phyloP scores from a whole-genome alignment of 1,140 invertebrate species.

The Nasonia vitripennis region DNA sequence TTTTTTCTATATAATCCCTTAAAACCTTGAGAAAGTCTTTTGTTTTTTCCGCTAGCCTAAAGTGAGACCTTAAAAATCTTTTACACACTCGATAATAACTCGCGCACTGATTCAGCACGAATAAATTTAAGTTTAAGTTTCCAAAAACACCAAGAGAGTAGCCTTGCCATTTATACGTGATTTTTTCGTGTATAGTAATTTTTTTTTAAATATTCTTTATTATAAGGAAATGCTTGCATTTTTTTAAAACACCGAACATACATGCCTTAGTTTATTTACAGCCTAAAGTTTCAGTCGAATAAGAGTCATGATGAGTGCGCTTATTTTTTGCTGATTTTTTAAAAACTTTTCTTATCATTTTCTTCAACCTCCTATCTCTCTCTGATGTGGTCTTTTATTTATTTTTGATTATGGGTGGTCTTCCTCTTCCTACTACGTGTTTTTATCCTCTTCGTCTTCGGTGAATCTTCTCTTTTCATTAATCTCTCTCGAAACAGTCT shows the following conservation, averaged over 20 bases:
- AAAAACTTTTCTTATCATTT: slow-evolving; percentile 29
- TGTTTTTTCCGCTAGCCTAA: slow-evolving; percentile 33
- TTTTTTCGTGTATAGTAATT: slow-evolving; percentile 68
- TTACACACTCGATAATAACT: slow-evolving; percentile 49
- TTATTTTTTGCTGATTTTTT: slow-evolving; percentile 35
- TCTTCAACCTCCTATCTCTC: neutral
- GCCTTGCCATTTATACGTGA: slow-evolving; percentile 70
- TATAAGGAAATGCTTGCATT: slow-evolving; percentile 70
- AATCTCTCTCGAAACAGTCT: neutral
- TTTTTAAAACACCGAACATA: slow-evolving; percentile 74
- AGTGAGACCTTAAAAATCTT: slow-evolving; percentile 33
- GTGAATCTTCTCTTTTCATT: too few relatives aligned
- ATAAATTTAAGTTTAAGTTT: slow-evolving; percentile 72
- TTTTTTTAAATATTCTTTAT: slow-evolving; percentile 63
- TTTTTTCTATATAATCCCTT: slow-evolving; percentile 52
- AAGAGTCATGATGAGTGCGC: slow-evolving; percentile 68
- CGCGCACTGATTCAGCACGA: slow-evolving; percentile 17
- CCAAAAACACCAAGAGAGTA: slow-evolving; percentile 74
- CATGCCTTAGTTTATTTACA: slow-evolving; percentile 74
- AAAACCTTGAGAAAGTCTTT: slow-evolving; percentile 57
- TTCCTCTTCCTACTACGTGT: neutral
- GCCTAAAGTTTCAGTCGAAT: slow-evolving; percentile 74
- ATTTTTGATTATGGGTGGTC: slow-evolving; percentile 38
- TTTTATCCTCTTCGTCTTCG: neutral
- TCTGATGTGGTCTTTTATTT: slow-evolving; percentile 2